Evolutionary conservation across 2,113 vertebrate species (phyloP), one percentile per base, ranked within the genome.

Genomic region (Lamprologus ornatipinnis): DNA sequence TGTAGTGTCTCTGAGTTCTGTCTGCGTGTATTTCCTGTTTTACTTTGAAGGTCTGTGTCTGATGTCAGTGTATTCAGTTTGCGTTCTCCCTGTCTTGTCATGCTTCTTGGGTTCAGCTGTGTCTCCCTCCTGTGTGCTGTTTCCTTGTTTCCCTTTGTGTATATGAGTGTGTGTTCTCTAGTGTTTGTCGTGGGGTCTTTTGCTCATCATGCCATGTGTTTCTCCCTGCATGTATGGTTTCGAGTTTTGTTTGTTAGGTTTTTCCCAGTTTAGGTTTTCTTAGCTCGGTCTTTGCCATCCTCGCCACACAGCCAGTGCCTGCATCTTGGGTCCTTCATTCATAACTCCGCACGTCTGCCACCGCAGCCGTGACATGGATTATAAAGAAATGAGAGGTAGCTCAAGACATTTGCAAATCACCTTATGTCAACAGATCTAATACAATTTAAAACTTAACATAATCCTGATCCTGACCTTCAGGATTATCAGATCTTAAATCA

Each of bases 281-380:
- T 57, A 28, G 54, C 5, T 57, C 12, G 23, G 54, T 57, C 23
- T 3, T 14, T 28, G 23, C 54, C 54, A 57, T 57, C 54, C 54
- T 57, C 0, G 23, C 54, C 23, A 57, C 54, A 57, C 54, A 57
- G 23, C 23, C 12, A 57, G 54, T 28, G 7, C 54, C 4, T 57
- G 23, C 23, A 3, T 57, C 28, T 60, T 60, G 28, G 57, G 15
- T 60, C 15, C 15, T 33, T 33, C 15, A 33, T 60, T 33, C 57
- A 60, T 60, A 60, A 60, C 57, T 15, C 9, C 1, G 2, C 15
- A 60, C 0, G 1, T 60, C 57, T 60, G 3, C 57, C 28, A 33
- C 28, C 8, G 0, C 15, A 60, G 15, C 3, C 5, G 0, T 60
- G 5, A 33, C 57, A 33, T 10, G 28, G 57, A 60, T 60, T 60